A percentile compares a stretch with the other conserved stretches of the same genome.
phyloP scores from a whole-genome alignment of 1,140 invertebrate genomes.

The Diplogasteroides magnus region DNA sequence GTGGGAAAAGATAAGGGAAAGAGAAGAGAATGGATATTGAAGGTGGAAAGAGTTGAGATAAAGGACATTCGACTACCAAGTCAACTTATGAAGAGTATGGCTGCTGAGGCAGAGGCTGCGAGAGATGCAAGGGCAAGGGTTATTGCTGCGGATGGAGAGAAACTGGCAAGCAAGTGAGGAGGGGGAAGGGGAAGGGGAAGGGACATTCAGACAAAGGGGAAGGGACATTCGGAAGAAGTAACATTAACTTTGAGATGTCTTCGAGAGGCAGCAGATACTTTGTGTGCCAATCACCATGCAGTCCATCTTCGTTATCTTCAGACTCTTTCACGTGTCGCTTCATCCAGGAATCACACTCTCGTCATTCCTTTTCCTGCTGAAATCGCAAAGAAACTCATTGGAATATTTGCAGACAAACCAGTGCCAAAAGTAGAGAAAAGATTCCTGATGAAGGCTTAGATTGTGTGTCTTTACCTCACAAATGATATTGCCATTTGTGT shows the following conservation, averaged over 20 bases:
- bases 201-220: no score
- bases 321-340: conserved; percentile 59
- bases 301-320: conserved; percentile 55
- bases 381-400: conserved; percentile 9
- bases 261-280: conserved; percentile 80
- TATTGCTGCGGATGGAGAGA: conserved; percentile 68
- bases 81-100: conserved; percentile 74
- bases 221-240: conserved; percentile 1
- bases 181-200: no score
- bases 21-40: conserved; percentile 82
- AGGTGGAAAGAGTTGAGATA: conserved; percentile 72
- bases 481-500: no score
- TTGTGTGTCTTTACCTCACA: no score
- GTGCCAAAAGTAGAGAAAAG: no score
- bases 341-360: conserved; percentile 62
- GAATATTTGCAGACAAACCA: background rate
- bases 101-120: conserved; percentile 77
- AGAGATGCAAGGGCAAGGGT: conserved; percentile 68
- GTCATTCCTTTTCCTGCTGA: conserved; percentile 45
- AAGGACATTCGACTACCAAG: conserved; percentile 81
- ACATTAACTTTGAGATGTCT: conserved; percentile 65
- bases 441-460: no score
- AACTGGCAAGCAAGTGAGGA: conserved; percentile 65
- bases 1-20: conserved; percentile 70
- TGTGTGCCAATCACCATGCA: conserved; percentile 60